Conservation (phyloP, 2,888 invertebrate genomes). For the Cremastobaeus sp. region DNA sequence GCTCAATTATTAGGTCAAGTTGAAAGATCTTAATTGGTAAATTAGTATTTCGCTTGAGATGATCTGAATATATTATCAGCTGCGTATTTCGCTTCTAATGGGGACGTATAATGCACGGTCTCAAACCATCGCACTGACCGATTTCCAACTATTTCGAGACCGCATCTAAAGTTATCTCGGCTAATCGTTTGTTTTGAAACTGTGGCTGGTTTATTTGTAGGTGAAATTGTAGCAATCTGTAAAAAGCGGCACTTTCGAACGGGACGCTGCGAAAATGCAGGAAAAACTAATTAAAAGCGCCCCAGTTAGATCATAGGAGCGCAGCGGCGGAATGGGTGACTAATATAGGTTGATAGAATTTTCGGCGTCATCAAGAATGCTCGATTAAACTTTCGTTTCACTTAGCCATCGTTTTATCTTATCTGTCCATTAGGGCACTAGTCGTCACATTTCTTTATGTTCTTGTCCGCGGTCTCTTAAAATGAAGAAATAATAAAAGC, state of each 20-base stretch:
- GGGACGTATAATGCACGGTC: slow-evolving; percentile 31
- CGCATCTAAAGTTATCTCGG: slow-evolving; percentile 43
- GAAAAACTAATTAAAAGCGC: neutral
- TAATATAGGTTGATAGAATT: too few species aligned
- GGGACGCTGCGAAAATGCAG: slow-evolving; percentile 4
- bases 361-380: slow-evolving; percentile 5
- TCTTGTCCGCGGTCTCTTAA: slow-evolving; percentile 3
- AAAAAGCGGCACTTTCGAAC: slow-evolving; percentile 41
- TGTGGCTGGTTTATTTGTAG: slow-evolving; percentile 44
- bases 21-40: too few species aligned
- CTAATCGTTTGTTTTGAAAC: slow-evolving; percentile 51
- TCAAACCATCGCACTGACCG: slow-evolving; percentile 27
- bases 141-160: slow-evolving; percentile 52
- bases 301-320: too few species aligned
- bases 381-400: slow-evolving; percentile 4
- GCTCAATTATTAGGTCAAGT: too few species aligned
- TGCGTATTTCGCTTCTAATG: slow-evolving; percentile 23
- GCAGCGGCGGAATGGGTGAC: too few species aligned
- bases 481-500: slow-evolving; percentile 30
- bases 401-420: slow-evolving; percentile 13
- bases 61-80: slow-evolving; percentile 40
- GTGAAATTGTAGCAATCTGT: slow-evolving; percentile 33
- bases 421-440: slow-evolving; percentile 29
- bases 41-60: slow-evolving; percentile 16
- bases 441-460: slow-evolving; percentile 12